These are phyloP conservation scores for Rhizoglyphus robini DNA, from an alignment of 1,140 invertebrate genomes.

Conservation along the genomic window DNA sequence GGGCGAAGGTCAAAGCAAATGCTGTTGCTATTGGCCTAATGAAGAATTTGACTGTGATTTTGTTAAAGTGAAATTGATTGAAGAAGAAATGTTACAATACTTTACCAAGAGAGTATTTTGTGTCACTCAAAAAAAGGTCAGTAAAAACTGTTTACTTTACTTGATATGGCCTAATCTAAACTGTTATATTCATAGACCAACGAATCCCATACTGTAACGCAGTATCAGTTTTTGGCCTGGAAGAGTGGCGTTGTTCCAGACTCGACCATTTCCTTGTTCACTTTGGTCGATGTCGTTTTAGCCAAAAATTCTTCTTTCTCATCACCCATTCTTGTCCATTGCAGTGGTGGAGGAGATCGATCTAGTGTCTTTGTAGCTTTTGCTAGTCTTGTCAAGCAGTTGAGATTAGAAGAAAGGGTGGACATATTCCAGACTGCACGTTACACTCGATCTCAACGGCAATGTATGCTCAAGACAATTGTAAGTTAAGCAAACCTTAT, in stretches of 20 bases:
- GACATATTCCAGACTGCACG: constrained; percentile 69
- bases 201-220: constrained; percentile 23
- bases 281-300: constrained; percentile 25
- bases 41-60: constrained; percentile 65
- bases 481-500: constrained; percentile 25
- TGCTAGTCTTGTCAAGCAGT: constrained; percentile 65
- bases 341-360: constrained; percentile 62
- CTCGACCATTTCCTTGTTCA: constrained; percentile 22
- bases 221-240: constrained; percentile 22
- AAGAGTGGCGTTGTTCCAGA: constrained; percentile 22
- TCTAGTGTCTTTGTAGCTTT: constrained; percentile 76
- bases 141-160: constrained; percentile 1
- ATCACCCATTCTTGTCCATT: constrained; percentile 24
- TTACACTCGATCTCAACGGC: constrained; percentile 66
- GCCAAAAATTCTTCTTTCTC: constrained; percentile 6
- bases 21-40: constrained; percentile 67
- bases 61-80: constrained; percentile 67
- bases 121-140: constrained; percentile 63
- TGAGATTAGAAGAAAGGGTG: constrained; percentile 61
- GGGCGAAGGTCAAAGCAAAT: constrained; percentile 49
- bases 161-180: not conserved
- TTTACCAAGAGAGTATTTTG: constrained; percentile 67
- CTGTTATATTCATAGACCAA: constrained; percentile 18
- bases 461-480: constrained; percentile 53
- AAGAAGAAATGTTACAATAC: constrained; percentile 63